Conservation (phyloP, 2,113 vertebrate genomes). For the Corythoichthys intestinalis region DNA sequence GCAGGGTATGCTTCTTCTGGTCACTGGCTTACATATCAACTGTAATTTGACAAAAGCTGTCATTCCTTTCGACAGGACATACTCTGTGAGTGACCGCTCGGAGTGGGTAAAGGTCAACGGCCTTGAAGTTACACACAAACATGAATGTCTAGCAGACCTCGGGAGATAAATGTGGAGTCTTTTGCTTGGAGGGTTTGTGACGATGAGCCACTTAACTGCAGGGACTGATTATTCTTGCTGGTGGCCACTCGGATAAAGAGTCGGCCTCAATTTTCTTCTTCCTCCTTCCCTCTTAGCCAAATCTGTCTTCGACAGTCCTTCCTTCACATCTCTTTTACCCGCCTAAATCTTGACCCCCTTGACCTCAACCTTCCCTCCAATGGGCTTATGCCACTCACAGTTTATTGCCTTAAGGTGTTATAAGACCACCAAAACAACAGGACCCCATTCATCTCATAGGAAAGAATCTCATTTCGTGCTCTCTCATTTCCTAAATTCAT, state of each 20-base stretch:
- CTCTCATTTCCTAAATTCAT: slow-evolving; percentile 29
- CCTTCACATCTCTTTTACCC: slow-evolving; percentile 10
- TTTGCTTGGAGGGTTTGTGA: slow-evolving; percentile 20
- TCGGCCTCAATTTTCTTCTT: slow-evolving; percentile 37
- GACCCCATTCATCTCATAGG: slow-evolving; percentile 6
- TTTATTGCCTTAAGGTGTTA: slow-evolving; percentile 29
- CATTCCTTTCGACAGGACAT: slow-evolving; percentile 27
- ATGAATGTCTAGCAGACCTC: background rate
- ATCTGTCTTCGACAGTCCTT: slow-evolving; percentile 20
- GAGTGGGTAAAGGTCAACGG: slow-evolving; percentile 40
- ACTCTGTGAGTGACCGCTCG: slow-evolving; percentile 23
- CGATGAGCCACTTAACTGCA: slow-evolving; percentile 35
- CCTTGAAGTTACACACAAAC: background rate
- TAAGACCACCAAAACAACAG: slow-evolving; percentile 10
- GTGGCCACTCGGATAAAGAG: slow-evolving; percentile 38
- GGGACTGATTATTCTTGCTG: slow-evolving; percentile 47
- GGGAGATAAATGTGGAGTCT: slow-evolving; percentile 38
- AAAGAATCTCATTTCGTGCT: slow-evolving; percentile 28
- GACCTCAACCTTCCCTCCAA: slow-evolving; percentile 18
- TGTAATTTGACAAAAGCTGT: slow-evolving; percentile 47
- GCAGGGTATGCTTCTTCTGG: slow-evolving; percentile 1
- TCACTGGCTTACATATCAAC: background rate
- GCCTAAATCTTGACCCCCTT: slow-evolving; percentile 26
- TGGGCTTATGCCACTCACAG: slow-evolving; percentile 16
- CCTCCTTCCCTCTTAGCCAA: slow-evolving; percentile 1